Base-by-base conservation (phyloP, 1,140 invertebrate species). In the Meloidogyne hapla region DNA sequence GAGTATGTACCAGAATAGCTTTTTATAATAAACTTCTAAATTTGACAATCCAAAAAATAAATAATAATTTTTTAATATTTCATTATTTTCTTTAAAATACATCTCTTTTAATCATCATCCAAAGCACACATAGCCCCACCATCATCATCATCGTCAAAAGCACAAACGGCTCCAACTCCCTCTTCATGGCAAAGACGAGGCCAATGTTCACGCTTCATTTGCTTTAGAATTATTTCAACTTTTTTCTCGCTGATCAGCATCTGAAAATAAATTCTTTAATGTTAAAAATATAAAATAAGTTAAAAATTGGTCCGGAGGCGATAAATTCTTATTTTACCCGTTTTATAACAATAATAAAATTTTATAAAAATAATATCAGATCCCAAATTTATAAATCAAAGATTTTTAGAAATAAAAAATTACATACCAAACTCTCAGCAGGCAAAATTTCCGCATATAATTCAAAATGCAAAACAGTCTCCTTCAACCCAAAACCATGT, bases 181-280 rank as follows among this genome's bases (percentile, higher is more conserved):
- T 56, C n/a, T n/a, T 56, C 48, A 56, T 56, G n/a, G 18, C 48
- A 56, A 56, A 56, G 48, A 56, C 48, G 48, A 56, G 48, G 48
- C 48, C 48, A 56, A n/a, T n/a, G 48, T 25, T 92, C 91, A 2
- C 92, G 89, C 82, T 94, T 93, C 1, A 90, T 91, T 89, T 98
- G 98, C 78, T 91, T 92, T 83, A 98, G 85, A 83, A 93, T 94
- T 13, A 98, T 92, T 89, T 98, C 96, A 23, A 96, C 91, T 91
- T 98, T 98, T 21, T 94, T 93, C 64, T 92, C 92, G 78, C 92
- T 89, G 91, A 96, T 93, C n/a, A 73, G 13, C 56, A 73, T 26
- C 71, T 73, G 13, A 42, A 12, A 73, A 40, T 62, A 8, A n/a
- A n/a, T n/a, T n/a, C n/a, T n/a, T n/a, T n/a, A n/a, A n/a, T n/a